Base-by-base conservation (phyloP, 2,888 invertebrate genomes). In the Epinotia demarniana region DNA sequence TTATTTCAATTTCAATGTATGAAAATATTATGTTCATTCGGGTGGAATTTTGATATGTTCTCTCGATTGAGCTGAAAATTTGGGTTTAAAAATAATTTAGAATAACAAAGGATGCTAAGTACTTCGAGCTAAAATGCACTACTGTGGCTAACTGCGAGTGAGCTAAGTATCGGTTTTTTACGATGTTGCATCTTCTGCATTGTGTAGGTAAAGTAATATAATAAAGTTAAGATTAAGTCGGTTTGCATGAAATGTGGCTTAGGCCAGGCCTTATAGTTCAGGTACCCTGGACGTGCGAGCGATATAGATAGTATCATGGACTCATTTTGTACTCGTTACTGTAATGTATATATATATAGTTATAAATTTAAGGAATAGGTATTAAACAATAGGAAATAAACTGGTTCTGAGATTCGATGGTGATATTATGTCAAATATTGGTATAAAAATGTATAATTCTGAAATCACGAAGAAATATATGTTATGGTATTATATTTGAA, bases 231-330 rank as follows among this genome's bases (percentile, higher is more conserved):
- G 79, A 78, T 60, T 66, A 80, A 81, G 79, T 80, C 77, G 82
- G 82, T 83, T 81, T 83, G 85, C 78, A 79, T 81, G 86, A 81
- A 80, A 84, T 82, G 84, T 87, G 89, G 89, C 89, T 83, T 82
- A 82, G 83, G 89, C 88, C 90, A 87, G 84, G 90, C 89, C 90
- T 90, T 90, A 89, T 84, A 86, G 84, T 86, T 84, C 87, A 86
- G 87, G 87, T 85, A 84, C 78, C 83, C 84, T 81, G 80, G 73
- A 77, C 79, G 81, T 79, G 81, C 80, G 78, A 73, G 60, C 71
- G 66, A 75, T 39, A 19, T 64, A 75, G 75, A 68, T 69, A 69
- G 61, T 73, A 62, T 46, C 75, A 67, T 75, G 66, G 61, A 75
- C 75, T 75, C 75, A 67, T 75, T 75, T 75, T 75, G 75, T 75